A percentile compares a stretch with the other conserved stretches of the same genome.
These are phyloP conservation scores for Antitype chi DNA, from an alignment of 2,888 invertebrate genomes.

Conservation along the genomic window DNA sequence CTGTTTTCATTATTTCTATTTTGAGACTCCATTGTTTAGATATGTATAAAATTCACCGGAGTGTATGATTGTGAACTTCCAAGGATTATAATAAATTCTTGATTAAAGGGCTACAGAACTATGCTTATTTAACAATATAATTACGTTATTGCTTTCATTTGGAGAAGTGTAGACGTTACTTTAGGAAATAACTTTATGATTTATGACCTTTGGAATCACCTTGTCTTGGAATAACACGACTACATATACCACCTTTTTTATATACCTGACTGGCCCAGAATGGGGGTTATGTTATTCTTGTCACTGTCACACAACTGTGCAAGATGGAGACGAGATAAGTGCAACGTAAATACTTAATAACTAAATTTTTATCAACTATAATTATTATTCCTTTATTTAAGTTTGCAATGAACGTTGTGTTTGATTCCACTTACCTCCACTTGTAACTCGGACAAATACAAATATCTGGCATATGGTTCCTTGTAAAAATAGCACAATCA, in stretches of 20 bases:
- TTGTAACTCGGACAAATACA: too few species aligned
- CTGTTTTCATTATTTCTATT: neutral
- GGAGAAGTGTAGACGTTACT: neutral
- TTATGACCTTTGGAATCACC: neutral
- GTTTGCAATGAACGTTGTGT: too few species aligned
- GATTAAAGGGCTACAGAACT: neutral
- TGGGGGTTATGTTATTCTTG: too few species aligned
- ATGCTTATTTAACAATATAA: neutral
- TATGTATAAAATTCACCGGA: neutral
- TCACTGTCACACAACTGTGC: too few species aligned
- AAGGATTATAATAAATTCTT: neutral
- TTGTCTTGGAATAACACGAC: neutral
- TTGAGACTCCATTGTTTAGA: neutral
- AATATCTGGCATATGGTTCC: too few species aligned
- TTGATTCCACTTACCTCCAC: too few species aligned
- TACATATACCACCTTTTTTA: neutral
- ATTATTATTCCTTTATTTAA: too few species aligned
- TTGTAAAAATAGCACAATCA: too few species aligned
- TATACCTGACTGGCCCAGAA: too few species aligned
- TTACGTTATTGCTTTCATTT: conserved; percentile 4
- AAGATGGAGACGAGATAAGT: too few species aligned
- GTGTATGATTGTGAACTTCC: neutral
- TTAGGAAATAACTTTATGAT: neutral
- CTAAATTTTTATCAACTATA: too few species aligned
- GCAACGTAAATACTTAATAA: too few species aligned